Base-by-base conservation (phyloP, 2,888 invertebrate genomes). In the Perdita meconis region DNA sequence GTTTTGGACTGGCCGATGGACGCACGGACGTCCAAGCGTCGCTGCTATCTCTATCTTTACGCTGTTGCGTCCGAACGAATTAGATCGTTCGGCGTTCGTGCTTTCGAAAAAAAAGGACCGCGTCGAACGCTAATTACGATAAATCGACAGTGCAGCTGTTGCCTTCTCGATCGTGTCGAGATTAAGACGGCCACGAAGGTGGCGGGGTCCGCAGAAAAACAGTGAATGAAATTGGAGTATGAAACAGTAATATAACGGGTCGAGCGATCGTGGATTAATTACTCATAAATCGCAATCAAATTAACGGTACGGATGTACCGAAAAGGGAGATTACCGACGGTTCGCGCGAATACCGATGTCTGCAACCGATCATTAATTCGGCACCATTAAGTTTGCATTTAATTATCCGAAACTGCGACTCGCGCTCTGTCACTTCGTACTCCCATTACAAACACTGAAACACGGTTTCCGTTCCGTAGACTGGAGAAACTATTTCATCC, bases 201-300 rank as follows among this genome's bases (percentile, higher is more conserved):
- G n/a, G n/a, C n/a, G 30, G 30, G 30, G 6, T 30, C 30, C 30
- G 30, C n/a, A 30, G 30, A 30, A 30, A 30, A 30, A 30, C 3
- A 30, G 6, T 30, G 6, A 30, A 30, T 30, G 30, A 30, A 4
- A 30, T 6, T 42, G 63, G 24, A 42, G 40, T 24, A 42, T 50
- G 59, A 64, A 63, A 70, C 26, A 50, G 10, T 42, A 63, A 51
- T 67, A 77, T 72, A 72, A 79, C 56, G 61, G 65, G 19, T 40
- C 47, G 64, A 53, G 13, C 10, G 51, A 51, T 78, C 47, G 59
- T 44, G 69, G 63, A 79, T 79, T 75, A 80, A 80, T 80, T 79
- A 75, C 79, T 74, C 79, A 75, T 80, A 80, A 80, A 83, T 80
- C 60, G 82, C 65, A 82, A 78, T 72, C 74, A 82, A 77, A 65